Conservation (phyloP, 2,797 vertebrate species). For the Acestrorhynchus altus region DNA sequence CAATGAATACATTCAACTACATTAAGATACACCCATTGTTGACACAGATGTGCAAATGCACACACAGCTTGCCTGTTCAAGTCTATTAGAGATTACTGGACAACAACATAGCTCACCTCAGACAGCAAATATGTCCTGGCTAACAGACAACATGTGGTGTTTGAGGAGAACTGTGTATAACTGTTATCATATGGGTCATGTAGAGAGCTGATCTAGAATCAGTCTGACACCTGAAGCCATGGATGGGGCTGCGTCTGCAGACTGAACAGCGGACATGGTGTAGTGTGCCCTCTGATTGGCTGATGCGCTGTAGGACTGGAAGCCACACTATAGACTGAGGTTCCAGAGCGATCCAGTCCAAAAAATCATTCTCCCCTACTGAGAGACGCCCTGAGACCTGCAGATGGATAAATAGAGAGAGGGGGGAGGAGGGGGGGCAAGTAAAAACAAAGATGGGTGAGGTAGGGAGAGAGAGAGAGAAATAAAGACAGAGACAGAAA, state of each 20-base stretch:
- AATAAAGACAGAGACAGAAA: neutral
- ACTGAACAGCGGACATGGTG: slow-evolving; percentile 86
- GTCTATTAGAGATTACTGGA: too few species aligned
- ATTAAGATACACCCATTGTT: too few species aligned
- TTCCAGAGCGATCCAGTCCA: slow-evolving; percentile 86
- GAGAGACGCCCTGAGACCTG: slow-evolving; percentile 77
- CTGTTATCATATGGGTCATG: neutral
- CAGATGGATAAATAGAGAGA: neutral
- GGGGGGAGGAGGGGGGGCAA: neutral
- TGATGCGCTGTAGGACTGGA: slow-evolving; percentile 82
- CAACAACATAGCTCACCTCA: too few species aligned
- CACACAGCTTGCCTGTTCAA: too few species aligned
- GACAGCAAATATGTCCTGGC: too few species aligned
- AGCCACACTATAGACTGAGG: slow-evolving; percentile 88
- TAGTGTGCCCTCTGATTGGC: slow-evolving; percentile 82
- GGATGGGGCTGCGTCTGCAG: slow-evolving; percentile 84
- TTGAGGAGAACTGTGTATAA: too few species aligned
- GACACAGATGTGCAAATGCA: too few species aligned
- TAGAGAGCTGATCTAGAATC: neutral
- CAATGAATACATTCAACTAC: too few species aligned
- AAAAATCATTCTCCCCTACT: slow-evolving; percentile 79
- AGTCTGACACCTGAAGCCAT: slow-evolving; percentile 80
- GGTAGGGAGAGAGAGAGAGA: neutral
- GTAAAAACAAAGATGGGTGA: neutral
- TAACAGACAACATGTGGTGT: too few species aligned